These are phyloP conservation scores for Myotis lucifugus DNA, from an alignment of 2,113 vertebrate species.

Conservation along the genomic window DNA sequence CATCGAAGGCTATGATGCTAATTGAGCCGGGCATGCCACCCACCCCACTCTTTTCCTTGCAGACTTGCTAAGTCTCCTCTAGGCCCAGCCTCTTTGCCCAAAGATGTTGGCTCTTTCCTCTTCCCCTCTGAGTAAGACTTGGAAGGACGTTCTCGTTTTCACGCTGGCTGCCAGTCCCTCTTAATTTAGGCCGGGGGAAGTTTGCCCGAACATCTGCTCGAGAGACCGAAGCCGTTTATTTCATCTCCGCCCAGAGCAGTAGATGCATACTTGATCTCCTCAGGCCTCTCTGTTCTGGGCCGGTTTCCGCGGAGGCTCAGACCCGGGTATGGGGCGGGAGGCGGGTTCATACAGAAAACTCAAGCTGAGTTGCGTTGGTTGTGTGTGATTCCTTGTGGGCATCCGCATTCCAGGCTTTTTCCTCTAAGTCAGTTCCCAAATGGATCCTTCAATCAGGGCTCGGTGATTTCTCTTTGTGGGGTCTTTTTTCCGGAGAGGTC, in stretches of 20 bases:
- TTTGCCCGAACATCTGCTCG: neutral
- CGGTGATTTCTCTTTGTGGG: fast-evolving
- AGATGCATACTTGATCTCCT: neutral
- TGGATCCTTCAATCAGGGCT: neutral
- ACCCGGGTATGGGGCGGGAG: fast-evolving
- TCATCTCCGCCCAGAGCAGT: neutral
- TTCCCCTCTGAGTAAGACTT: slow-evolving; percentile 52
- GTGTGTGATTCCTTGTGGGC: neutral
- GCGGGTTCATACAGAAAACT: neutral
- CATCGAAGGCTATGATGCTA: neutral
- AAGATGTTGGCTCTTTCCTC: slow-evolving; percentile 10
- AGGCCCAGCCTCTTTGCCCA: neutral
- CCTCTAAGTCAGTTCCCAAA: neutral
- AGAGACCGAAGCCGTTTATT: neutral
- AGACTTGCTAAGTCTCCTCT: neutral
- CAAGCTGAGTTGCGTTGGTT: no score
- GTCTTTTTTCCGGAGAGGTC: neutral
- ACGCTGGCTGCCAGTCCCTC: neutral
- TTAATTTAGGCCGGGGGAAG: neutral
- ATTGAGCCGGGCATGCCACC: neutral
- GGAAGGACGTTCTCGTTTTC: neutral
- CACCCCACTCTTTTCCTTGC: neutral
- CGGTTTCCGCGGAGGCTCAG: neutral
- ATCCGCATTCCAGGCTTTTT: neutral
- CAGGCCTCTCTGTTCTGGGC: neutral